These are phyloP conservation scores for Coremacera marginata DNA, from an alignment of 2,888 invertebrate genomes.

Conservation along the genomic window DNA sequence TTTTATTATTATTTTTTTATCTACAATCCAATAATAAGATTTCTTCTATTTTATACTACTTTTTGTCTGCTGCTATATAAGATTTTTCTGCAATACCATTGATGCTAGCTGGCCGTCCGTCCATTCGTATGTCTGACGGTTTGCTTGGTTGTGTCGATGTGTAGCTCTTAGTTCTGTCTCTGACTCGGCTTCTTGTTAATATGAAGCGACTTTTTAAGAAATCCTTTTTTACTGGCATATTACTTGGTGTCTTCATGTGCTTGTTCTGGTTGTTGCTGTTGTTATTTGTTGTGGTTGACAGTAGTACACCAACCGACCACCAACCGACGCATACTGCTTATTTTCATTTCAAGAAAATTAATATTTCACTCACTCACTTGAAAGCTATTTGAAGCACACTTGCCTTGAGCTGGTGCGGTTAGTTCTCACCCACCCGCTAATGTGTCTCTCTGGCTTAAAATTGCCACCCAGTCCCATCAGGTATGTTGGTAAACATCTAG, in stretches of 20 bases:
- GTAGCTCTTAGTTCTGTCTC: background rate
- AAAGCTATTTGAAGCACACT: background rate
- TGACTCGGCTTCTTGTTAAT: background rate
- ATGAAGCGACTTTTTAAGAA: background rate
- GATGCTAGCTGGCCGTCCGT: background rate
- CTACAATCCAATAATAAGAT: conserved; percentile 29
- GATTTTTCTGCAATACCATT: background rate
- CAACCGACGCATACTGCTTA: background rate
- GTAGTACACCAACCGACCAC: no score
- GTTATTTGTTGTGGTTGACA: background rate
- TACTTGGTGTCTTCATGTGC: background rate
- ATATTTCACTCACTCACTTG: conserved; percentile 6
- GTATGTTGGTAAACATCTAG: no score
- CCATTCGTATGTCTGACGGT: background rate
- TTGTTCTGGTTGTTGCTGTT: background rate
- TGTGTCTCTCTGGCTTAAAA: no score
- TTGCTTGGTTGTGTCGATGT: background rate
- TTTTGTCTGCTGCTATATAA: background rate
- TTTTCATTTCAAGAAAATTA: conserved; percentile 28
- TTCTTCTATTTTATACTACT: conserved; percentile 18
- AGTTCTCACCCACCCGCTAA: no score
- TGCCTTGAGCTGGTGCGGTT: background rate
- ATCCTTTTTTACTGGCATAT: background rate
- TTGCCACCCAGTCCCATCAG: no score
- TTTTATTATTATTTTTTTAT: background rate